Base-by-base conservation (phyloP, 2,797 vertebrate species). In the Acrocephalus scirpaceus region DNA sequence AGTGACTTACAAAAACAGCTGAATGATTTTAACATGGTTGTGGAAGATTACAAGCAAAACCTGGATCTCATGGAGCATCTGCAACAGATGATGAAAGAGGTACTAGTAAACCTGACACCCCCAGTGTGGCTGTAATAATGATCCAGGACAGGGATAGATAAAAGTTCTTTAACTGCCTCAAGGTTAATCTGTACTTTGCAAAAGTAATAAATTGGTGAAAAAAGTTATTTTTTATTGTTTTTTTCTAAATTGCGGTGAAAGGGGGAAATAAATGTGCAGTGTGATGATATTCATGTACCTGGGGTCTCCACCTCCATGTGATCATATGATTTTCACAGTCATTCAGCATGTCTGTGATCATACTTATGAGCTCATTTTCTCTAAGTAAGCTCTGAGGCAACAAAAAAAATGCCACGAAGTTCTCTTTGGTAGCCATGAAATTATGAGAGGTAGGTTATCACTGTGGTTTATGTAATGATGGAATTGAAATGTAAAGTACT, bases 21-120 rank as follows among this genome's bases (percentile, higher is more conserved):
- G 96, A 97, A 97, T 88, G 98, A 99, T 77, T 98, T 99, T 91
- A 98, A 97, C 47, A 96, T 87, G 83, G 98, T 98, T 71, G 96
- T 99, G 60, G 97, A 98, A 29, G 99, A 99, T 86, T 99, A 99
- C 93, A 98, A 97, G 65, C 98, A 98, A 82, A 99, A 98, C 56
- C 97, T 99, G 92, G 98, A 98, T 79, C 97, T 98, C 94, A 98
- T 95, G 25, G 98, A 98, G 92, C 98, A 97, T 32, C 98, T 99
- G 71, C 99, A 99, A 44, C 98, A 98, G 50, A 97, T 99, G 90
- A 98, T 98, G 97, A 98, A 99, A 89, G 98, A 99, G 99, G 99
- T 99, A 98, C 32, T 67, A 40, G 19, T 61, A 94, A 93, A 84
- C 9, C 27, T 22, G 36, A 75, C 47, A 84, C 57, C 16, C 20